Evolutionary conservation across 2,888 invertebrate species (phyloP), one percentile per base, ranked within the genome.

Genomic region (Gisinianus flammeolus): DNA sequence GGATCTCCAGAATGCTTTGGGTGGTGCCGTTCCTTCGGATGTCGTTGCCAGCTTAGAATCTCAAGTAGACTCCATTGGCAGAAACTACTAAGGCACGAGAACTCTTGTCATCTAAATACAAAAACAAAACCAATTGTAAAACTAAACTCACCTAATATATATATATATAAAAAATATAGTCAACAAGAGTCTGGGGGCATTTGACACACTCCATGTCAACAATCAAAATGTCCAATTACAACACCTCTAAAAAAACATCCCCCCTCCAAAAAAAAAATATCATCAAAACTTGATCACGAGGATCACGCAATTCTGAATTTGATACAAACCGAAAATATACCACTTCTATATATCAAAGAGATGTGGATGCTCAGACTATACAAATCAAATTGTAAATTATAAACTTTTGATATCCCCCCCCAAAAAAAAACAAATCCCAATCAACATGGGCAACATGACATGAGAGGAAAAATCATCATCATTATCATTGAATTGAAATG

Each of bases 21-120:
- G 79, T 16, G 78, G 80, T 52, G 80, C 80, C 3, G 92, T 95
- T 80, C 95, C 95, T 10, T 91, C 92, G 67, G 95, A 95, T 88
- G 95, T 95, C 56, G 93, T 95, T 87, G 93, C 92, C 89, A 95
- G 95, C 88, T 90, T 95, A 80, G 94, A 95, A 87, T 88, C 91
- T 76, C 94, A 94, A 88, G 92, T 95, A 85, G 94, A 95, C 87
- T 92, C 93, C 88, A 92, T 95, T 85, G 94, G 94, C 84, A 86
- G 85, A 44, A 52, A 56, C 33, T 80, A 80, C 71, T 72, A 72
- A 72, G 19, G 31, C n/a, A n/a, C n/a, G n/a, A n/a, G n/a, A n/a
- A n/a, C n/a, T n/a, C n/a, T n/a, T n/a, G n/a, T n/a, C n/a, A n/a
- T n/a, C n/a, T n/a, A n/a, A 24, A 22, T 35, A 62, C 22, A 56